phyloP scores from a whole-genome alignment of 1,140 invertebrate species.

The Lucilia cuprina region DNA sequence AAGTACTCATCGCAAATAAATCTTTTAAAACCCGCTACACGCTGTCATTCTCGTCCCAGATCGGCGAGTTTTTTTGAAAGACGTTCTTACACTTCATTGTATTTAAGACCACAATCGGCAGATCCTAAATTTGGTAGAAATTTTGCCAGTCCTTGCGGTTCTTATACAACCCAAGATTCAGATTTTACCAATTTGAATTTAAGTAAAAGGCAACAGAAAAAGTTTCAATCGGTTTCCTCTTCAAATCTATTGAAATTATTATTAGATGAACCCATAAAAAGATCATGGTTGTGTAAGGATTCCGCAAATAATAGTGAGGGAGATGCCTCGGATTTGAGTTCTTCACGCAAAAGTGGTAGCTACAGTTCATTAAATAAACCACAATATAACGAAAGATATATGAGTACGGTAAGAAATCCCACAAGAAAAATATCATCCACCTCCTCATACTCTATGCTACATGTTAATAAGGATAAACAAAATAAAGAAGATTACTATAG shows the following conservation, averaged over 20 bases:
- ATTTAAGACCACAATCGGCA: constrained; percentile 56
- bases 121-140: constrained; percentile 51
- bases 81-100: constrained; percentile 53
- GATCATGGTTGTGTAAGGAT: constrained; percentile 55
- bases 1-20: constrained; percentile 52
- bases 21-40: constrained; percentile 22
- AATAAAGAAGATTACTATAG: neutral
- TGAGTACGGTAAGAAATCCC: constrained; percentile 3
- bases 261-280: constrained; percentile 57
- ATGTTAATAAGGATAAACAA: neutral
- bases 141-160: constrained; percentile 17
- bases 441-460: neutral
- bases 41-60: constrained; percentile 42
- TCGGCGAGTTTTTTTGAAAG: constrained; percentile 57
- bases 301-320: constrained; percentile 2
- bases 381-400: constrained; percentile 10
- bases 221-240: constrained; percentile 46
- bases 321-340: constrained; percentile 50
- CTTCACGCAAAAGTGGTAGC: neutral
- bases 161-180: neutral
- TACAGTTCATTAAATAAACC: neutral
- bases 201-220: constrained; percentile 27
- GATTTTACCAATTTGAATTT: constrained; percentile 25
- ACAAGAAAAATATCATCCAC: neutral
- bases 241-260: constrained; percentile 56